Base-by-base conservation (phyloP, 64 coral and sea anemone species). In the Montipora capricornis region DNA sequence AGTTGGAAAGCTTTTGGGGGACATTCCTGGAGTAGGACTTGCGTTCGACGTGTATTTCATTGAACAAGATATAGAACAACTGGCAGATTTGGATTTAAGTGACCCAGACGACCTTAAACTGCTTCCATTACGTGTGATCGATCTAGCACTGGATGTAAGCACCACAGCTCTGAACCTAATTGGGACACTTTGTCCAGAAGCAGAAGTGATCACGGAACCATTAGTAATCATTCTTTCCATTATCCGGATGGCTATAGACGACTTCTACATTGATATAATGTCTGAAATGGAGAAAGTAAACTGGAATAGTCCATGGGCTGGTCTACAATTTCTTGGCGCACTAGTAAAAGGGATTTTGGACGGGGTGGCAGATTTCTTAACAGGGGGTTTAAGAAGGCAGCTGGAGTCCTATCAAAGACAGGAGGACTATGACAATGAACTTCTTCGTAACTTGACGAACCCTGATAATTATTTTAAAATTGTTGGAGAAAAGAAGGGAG, bases 191-290 rank as follows among this genome's bases (percentile, higher is more conserved):
- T 87, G 74, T 68, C 91, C 91, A 14, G 91, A 77, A 68, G 81
- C 91, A 16, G 82, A 87, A 93, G 91, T 93, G 16, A 61, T 93
- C 50, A 79, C 91, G 0, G 91, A 93, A 55, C 91, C 91, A 9
- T 3, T 79, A 9, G 49, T 93, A 20, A 93, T 93, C 71, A 60
- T 93, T 10, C 91, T 93, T 15, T 93, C 91, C 66, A 87, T 93
- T 12, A 92, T 93, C 3, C 91, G 91, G 87, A 93, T 93, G 91
- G 91, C 91, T 14, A 93, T 93, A 70, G 91, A 87, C 59, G 91
- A 93, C 29, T 93, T 93, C 20, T 93, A 93, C 55, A 62, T 93
- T 12, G 91, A 93, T 17, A 93, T 93, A 3, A 93, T 87, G 82
- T 74, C 3, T 4, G 91, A 93, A 49, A 87, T 93, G 49, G 91